Evolutionary conservation across 2,797 vertebrate genomes (phyloP).

Genomic region (Enteromius paludinosus): DNA sequence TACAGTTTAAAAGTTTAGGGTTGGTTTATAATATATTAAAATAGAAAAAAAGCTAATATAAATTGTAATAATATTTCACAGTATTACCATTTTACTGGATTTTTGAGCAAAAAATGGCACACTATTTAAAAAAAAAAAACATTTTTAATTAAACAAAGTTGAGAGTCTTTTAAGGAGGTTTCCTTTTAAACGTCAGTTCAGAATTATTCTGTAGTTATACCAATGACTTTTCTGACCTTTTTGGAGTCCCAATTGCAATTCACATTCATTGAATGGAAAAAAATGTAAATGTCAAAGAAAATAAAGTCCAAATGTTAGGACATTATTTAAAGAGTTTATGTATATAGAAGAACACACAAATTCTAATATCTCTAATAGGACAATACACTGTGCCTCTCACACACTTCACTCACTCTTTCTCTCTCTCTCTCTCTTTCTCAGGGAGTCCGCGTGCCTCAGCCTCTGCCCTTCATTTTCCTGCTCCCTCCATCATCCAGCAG

Average conservation of each 20-base stretch:
- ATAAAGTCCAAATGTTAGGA: background rate
- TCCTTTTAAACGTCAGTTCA: background rate
- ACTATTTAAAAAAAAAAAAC: background rate
- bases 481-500: slow-evolving; percentile 96
- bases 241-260: background rate
- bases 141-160: background rate
- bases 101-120: background rate
- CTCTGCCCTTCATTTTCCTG: slow-evolving; percentile 94
- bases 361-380: background rate
- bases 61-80: background rate
- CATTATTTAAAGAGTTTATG: background rate
- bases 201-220: background rate
- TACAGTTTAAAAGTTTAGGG: background rate
- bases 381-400: background rate
- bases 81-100: background rate
- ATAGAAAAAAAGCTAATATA: background rate
- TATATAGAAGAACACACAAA: slow-evolving; percentile 17
- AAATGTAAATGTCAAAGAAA: background rate
- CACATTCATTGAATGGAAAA: background rate
- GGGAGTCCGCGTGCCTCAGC: slow-evolving; percentile 93
- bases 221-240: background rate
- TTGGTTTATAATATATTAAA: background rate
- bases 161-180: background rate
- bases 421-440: slow-evolving; percentile 65
- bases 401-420: slow-evolving; percentile 44